Percentiles rank a stretch among this genome's conserved stretches.
These are phyloP conservation scores for Trissolcus basalis DNA, from an alignment of 1,140 invertebrate genomes.

Conservation along the genomic window DNA sequence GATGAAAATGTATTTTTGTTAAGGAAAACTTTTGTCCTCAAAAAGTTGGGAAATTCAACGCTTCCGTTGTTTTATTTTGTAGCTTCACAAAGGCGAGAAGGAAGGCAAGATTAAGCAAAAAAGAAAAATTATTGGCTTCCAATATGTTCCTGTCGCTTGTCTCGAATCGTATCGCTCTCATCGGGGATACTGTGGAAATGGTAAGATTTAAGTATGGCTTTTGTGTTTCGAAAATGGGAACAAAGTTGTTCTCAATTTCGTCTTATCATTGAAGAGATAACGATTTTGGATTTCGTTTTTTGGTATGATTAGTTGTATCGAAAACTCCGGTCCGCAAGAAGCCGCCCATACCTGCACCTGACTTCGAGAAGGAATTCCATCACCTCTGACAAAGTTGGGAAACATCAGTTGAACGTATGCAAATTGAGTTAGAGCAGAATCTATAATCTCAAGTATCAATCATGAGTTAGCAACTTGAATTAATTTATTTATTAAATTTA, in stretches of 20 bases:
- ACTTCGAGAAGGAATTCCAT: conserved; percentile 60
- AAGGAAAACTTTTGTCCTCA: background rate
- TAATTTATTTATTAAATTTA: too few relatives aligned
- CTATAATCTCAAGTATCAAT: too few relatives aligned
- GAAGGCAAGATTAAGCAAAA: conserved; percentile 41
- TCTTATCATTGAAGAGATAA: background rate
- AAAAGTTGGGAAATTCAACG: conserved; percentile 2
- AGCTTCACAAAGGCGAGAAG: conserved; percentile 31
- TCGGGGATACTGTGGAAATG: conserved; percentile 38
- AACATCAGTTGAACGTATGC: background rate
- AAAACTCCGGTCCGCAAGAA: conserved; percentile 45
- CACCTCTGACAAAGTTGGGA: conserved; percentile 33
- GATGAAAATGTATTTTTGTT: too few relatives aligned
- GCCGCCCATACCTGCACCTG: conserved; percentile 61
- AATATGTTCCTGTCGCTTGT: conserved; percentile 60
- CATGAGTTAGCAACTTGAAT: too few relatives aligned
- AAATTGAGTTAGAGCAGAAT: too few relatives aligned
- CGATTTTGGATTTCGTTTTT: background rate
- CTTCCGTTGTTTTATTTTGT: conserved; percentile 15
- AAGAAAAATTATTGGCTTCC: conserved; percentile 55
- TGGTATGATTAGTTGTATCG: background rate
- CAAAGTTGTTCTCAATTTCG: conserved; percentile 3
- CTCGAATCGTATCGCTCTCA: conserved; percentile 62
- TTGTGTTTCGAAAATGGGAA: background rate
- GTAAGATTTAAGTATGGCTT: too few relatives aligned